Evolutionary conservation across 1,140 invertebrate species (phyloP).

Genomic region (Ridgeia piscesae): DNA sequence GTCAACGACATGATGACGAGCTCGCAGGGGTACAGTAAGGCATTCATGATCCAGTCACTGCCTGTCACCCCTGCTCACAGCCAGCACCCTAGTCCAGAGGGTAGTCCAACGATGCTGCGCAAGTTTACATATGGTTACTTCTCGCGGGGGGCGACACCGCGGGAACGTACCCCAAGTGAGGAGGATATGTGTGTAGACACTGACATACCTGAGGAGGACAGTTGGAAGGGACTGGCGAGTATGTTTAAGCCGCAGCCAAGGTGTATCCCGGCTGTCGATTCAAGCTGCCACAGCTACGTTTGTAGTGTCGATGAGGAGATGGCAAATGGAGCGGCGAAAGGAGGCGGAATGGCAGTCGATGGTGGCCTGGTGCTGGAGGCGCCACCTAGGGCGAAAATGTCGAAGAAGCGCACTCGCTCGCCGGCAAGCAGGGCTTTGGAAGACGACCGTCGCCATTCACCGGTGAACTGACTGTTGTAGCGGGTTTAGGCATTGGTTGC

Average conservation of each 20-base stretch:
- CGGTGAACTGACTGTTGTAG: background rate
- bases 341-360: background rate
- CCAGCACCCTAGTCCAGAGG: slow-evolving; percentile 13
- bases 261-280: slow-evolving; percentile 19
- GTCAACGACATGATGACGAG: background rate
- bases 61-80: slow-evolving; percentile 28
- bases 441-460: background rate
- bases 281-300: background rate
- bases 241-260: slow-evolving; percentile 28
- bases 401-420: background rate
- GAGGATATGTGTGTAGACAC: slow-evolving; percentile 15
- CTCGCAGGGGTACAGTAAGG: slow-evolving; percentile 14
- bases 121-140: slow-evolving; percentile 24
- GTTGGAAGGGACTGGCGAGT: slow-evolving; percentile 27
- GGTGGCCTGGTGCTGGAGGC: background rate
- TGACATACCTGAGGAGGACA: background rate
- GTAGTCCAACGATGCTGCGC: slow-evolving; percentile 21
- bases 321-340: background rate
- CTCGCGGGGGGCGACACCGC: slow-evolving; percentile 27
- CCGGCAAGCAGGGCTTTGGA: background rate
- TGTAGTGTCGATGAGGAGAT: background rate
- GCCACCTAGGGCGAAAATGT: slow-evolving; percentile 7
- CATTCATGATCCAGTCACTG: slow-evolving; percentile 26
- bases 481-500: background rate
- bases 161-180: slow-evolving; percentile 21